Conservation (phyloP, 2,113 vertebrate species). For the Gobio gobio region DNA sequence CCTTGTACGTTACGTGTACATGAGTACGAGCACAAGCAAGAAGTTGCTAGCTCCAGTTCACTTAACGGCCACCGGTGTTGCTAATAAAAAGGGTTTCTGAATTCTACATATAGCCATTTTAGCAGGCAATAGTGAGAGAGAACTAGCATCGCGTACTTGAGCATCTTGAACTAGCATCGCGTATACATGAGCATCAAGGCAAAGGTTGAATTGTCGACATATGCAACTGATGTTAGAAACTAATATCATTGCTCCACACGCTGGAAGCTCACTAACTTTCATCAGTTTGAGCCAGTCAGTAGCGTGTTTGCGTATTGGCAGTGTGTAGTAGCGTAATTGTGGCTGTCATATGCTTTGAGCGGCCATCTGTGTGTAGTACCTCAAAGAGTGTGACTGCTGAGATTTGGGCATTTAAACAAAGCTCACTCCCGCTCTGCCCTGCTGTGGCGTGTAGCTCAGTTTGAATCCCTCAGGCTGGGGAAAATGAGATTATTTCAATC, state of each 20-base stretch:
- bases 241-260: not conserved
- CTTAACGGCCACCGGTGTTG: no score
- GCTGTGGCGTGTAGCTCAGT: conserved; percentile 16
- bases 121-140: not conserved
- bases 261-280: conserved; percentile 4
- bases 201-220: not conserved
- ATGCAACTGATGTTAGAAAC: not conserved
- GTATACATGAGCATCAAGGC: not conserved
- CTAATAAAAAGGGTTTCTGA: no score
- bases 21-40: no score
- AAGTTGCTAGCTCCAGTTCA: no score
- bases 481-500: conserved; percentile 41
- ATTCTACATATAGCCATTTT: no score
- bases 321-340: not conserved
- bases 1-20: no score
- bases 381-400: conserved; percentile 48
- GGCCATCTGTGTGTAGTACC: conserved; percentile 50
- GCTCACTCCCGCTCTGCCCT: conserved; percentile 30
- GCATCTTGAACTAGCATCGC: not conserved
- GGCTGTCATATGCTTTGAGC: conserved; percentile 28
- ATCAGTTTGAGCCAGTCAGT: conserved; percentile 18
- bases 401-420: conserved; percentile 48
- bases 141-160: not conserved
- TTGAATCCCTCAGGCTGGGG: conserved; percentile 22
- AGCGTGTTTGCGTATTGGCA: conserved; percentile 17